These are phyloP conservation scores for Xyrichtys novacula DNA, from an alignment of 2,797 vertebrate species.

Conservation along the genomic window DNA sequence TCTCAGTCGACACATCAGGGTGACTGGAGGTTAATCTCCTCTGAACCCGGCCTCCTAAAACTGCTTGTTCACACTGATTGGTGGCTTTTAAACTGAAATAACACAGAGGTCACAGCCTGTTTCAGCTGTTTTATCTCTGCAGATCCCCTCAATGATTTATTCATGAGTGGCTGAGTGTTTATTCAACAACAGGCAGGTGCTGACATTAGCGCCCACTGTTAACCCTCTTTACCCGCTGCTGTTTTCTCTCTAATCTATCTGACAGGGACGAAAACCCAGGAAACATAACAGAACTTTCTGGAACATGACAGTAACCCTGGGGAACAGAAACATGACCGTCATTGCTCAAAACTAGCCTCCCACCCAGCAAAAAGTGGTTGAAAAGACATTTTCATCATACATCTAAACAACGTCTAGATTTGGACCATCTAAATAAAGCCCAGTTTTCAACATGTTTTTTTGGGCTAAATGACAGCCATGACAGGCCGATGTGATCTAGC, in stretches of 20 bases:
- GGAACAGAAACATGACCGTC: too few relatives aligned
- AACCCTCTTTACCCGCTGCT: constrained; percentile 10
- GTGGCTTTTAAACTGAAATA: constrained; percentile 49
- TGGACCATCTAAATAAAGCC: too few relatives aligned
- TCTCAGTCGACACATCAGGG: constrained; percentile 21
- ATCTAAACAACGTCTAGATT: too few relatives aligned
- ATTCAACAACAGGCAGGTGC: constrained; percentile 45
- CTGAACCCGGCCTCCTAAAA: constrained; percentile 26
- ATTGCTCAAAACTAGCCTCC: too few relatives aligned
- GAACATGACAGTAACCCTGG: too few relatives aligned
- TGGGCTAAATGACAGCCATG: too few relatives aligned
- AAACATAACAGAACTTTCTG: too few relatives aligned
- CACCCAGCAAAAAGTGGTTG: too few relatives aligned
- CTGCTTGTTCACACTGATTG: constrained; percentile 55
- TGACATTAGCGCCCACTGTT: constrained; percentile 10
- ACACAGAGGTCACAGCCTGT: constrained; percentile 36
- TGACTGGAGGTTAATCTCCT: constrained; percentile 54
- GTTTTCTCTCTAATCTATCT: constrained; percentile 12
- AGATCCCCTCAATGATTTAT: constrained; percentile 44
- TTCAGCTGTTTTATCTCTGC: constrained; percentile 45
- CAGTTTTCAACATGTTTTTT: too few relatives aligned
- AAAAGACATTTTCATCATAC: too few relatives aligned
- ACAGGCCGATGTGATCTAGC: too few relatives aligned
- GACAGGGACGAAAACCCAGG: not conserved
- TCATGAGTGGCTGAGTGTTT: constrained; percentile 35